These are phyloP conservation scores for Brenthis daphne DNA, from an alignment of 2,888 invertebrate species.

Conservation along the genomic window DNA sequence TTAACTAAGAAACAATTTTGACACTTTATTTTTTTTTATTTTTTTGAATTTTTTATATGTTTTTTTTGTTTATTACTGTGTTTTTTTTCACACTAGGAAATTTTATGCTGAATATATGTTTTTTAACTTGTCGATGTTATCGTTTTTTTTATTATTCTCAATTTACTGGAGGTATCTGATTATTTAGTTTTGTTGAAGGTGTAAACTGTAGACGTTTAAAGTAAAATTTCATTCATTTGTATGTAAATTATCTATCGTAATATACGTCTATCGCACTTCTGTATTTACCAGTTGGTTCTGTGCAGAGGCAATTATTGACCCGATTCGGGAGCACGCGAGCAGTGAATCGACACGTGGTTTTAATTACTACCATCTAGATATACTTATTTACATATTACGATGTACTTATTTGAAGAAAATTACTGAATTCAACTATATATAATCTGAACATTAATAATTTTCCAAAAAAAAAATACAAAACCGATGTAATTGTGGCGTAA, in stretches of 20 bases:
- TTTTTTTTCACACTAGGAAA: background rate
- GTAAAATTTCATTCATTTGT: background rate
- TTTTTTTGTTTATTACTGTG: too few species aligned
- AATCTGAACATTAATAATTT: too few species aligned
- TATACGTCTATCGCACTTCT: background rate
- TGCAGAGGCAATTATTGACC: slow-evolving; percentile 26
- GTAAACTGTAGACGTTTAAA: background rate
- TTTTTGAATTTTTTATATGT: too few species aligned
- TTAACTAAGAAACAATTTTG: too few species aligned
- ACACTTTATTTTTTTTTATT: too few species aligned
- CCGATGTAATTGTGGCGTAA: background rate
- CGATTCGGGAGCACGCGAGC: slow-evolving; percentile 33
- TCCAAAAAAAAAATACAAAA: too few species aligned
- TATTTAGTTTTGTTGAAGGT: background rate
- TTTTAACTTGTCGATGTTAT: too few species aligned
- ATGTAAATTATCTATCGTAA: background rate
- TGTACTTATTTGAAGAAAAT: slow-evolving; percentile 13
- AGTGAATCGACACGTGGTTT: slow-evolving; percentile 27
- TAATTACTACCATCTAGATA: slow-evolving; percentile 31
- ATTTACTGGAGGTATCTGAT: too few species aligned
- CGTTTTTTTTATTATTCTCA: too few species aligned
- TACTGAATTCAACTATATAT: background rate
- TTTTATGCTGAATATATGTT: too few species aligned
- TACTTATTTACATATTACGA: slow-evolving; percentile 15
- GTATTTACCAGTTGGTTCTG: slow-evolving; percentile 2